Conservation (phyloP, 2,888 invertebrate species). For the Tachina lurida region DNA sequence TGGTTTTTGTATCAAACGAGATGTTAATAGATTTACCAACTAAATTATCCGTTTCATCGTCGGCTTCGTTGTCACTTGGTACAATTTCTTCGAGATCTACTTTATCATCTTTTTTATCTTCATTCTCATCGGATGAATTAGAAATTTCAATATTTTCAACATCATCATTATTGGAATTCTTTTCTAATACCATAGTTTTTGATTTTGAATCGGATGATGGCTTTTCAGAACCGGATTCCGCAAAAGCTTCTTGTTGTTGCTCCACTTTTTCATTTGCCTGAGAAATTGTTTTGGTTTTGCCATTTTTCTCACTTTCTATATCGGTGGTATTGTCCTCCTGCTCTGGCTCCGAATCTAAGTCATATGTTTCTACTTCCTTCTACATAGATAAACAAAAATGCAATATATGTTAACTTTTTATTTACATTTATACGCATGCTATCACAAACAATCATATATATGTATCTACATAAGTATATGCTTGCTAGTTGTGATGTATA, state of each 20-base stretch:
- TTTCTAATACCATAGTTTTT: neutral
- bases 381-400: slow-evolving; percentile 2
- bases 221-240: neutral
- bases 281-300: neutral
- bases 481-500: no score
- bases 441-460: neutral
- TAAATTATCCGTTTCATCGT: slow-evolving; percentile 53
- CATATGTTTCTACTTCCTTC: slow-evolving; percentile 38
- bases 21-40: slow-evolving; percentile 21
- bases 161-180: slow-evolving; percentile 2
- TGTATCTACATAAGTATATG: neutral
- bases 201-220: neutral
- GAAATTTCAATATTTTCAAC: slow-evolving; percentile 12
- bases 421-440: no score
- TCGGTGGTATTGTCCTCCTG: slow-evolving; percentile 11
- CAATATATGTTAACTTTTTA: no score
- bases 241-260: neutral
- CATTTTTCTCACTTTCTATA: slow-evolving; percentile 3
- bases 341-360: slow-evolving; percentile 41
- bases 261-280: slow-evolving; percentile 15
- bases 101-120: slow-evolving; percentile 13
- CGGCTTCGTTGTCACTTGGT: slow-evolving; percentile 48
- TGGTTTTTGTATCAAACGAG: slow-evolving; percentile 38
- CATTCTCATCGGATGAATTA: slow-evolving; percentile 40
- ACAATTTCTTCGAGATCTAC: slow-evolving; percentile 34